Percentiles rank a stretch among this genome's conserved stretches.
These are phyloP conservation scores for Hirundichthys speculiger DNA, from an alignment of 2,113 vertebrate genomes.

Conservation along the genomic window DNA sequence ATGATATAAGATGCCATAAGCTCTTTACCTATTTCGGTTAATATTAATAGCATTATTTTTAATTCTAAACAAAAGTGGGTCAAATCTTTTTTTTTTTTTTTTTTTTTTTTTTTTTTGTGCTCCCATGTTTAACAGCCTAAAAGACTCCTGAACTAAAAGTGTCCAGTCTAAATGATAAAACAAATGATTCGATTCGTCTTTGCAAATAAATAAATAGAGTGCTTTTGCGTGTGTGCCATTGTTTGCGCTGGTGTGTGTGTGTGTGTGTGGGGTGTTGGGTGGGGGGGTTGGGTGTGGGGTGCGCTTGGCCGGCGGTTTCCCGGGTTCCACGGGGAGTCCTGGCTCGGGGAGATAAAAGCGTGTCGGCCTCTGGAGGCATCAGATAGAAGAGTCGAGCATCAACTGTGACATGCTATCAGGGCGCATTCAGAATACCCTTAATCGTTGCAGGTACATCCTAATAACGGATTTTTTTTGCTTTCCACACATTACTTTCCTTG, in stretches of 20 bases:
- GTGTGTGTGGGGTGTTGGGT: no score
- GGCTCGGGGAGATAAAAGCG: constrained; percentile 69
- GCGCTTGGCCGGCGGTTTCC: constrained; percentile 35
- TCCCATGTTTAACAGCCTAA: no score
- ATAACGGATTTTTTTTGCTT: constrained; percentile 51
- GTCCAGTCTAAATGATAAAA: no score
- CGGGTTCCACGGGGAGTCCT: constrained; percentile 54
- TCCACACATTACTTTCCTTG: not conserved
- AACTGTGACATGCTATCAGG: constrained; percentile 70
- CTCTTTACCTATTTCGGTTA: no score
- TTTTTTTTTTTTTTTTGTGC: no score
- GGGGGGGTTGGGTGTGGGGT: no score
- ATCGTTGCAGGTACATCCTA: constrained; percentile 61
- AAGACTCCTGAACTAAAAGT: no score
- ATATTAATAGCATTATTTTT: no score
- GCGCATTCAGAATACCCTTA: constrained; percentile 42
- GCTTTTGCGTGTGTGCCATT: not conserved
- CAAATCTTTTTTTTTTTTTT: no score
- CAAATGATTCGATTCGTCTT: no score
- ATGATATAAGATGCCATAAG: not conserved
- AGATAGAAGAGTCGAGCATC: constrained; percentile 67
- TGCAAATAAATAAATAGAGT: constrained; percentile 7
- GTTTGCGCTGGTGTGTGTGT: no score
- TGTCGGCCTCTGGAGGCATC: constrained; percentile 69
- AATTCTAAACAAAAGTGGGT: no score